Base-by-base conservation (phyloP, 2,797 vertebrate genomes). In the Dallia pectoralis region DNA sequence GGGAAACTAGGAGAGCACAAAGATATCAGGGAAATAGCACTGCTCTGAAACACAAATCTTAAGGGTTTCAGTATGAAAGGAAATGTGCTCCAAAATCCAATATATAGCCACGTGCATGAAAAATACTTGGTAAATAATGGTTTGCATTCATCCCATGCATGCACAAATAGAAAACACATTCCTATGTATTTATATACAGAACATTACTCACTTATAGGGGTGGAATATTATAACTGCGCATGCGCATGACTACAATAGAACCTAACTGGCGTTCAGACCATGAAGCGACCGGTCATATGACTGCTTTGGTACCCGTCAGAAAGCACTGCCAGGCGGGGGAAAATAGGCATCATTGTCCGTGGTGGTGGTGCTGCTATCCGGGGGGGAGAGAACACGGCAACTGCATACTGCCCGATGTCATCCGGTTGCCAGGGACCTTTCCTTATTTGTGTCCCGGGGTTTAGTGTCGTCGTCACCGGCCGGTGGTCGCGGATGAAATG, bases 401-500 rank as follows among this genome's bases (percentile, higher is more conserved):
- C 66, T n/a, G 79, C 83, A 73, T 80, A 30, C 56, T 49, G 73
- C 30, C 62, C 77, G 15, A 91, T 91, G 91, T 72, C 80, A 80
- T 81, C 84, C 53, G 72, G 73, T 77, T 62, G 53, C 67, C 69
- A 32, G 80, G 78, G 79, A 70, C n/a, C 33, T 49, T 44, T 65
- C 16, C 48, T 69, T 70, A 56, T 51, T 36, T n/a, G 40, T 59
- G 29, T 11, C 27, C 32, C 25, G 18, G 33, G 2, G 49, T 70
- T 79, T 72, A 14, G 56, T 79, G 74, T 84, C 74, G n/a, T 62
- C 76, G 32, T 76, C 87, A 59, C 22, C 5, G 71, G 84, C 79
- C 81, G 82, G 86, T 77, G 74, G 74, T 69, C 72, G 80, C 76
- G 84, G 90, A 85, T 85, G 92, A 76, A 91, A 92, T 92, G 93